A percentile compares a stretch with the other conserved stretches of the same genome.
Conservation (phyloP, 2,113 vertebrate genomes). For the Motacilla tschutschensis region DNA sequence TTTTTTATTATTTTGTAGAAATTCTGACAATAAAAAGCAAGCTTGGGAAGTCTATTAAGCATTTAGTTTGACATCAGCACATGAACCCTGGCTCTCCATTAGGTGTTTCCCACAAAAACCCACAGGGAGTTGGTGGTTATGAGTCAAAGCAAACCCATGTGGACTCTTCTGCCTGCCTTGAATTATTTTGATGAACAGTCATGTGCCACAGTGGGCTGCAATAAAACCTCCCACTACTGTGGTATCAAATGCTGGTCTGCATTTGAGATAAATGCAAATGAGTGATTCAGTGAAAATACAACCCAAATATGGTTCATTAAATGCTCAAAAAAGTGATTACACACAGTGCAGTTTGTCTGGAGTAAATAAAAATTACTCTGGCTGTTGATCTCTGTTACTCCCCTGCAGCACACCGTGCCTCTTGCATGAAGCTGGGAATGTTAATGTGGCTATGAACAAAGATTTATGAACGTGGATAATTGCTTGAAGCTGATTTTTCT, state of each 20-base stretch:
- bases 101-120: not conserved
- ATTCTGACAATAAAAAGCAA: not conserved
- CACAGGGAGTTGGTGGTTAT: not conserved
- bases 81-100: not conserved
- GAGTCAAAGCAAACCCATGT: not conserved
- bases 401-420: not conserved
- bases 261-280: not conserved
- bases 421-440: not conserved
- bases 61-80: not conserved
- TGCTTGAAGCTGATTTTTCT: constrained; percentile 10
- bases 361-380: not conserved
- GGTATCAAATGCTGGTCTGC: not conserved
- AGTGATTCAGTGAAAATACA: not conserved
- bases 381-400: not conserved
- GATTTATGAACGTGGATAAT: constrained; percentile 13
- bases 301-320: not conserved
- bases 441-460: not conserved
- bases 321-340: not conserved
- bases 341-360: not conserved
- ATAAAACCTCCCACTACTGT: not conserved
- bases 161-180: not conserved
- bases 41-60: not conserved
- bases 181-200: not conserved
- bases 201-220: not conserved
- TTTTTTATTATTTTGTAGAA: not conserved